Base-by-base conservation (phyloP, 92 coral and sea anemone genomes). In the Virgularia gustaviana region DNA sequence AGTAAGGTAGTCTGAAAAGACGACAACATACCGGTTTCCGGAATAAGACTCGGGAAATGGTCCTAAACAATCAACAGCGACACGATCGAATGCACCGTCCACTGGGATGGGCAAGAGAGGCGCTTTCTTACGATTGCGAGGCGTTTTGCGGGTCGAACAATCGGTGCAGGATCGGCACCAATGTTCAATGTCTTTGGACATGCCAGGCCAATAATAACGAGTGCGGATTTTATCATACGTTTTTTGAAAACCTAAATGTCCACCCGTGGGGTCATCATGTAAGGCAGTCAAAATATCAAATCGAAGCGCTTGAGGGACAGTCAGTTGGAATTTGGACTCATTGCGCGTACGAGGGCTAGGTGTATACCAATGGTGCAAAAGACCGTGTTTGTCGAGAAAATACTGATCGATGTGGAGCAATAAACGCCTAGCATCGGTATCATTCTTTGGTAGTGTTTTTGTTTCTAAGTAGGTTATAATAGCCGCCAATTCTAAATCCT, bases 61-160 rank as follows among this genome's bases (percentile, higher is more conserved):
- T 8, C 91, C 91, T 33, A 84, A n/a, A 44, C 90, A 82, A 49
- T 86, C 85, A 2, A 86, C 78, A 0, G 75, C 85, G 3, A 72
- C 81, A 6, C 87, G 77, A 4, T 80, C 81, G 19, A 76, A 76
- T 16, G 73, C 74, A 13, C 81, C 80, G 13, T 75, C 80, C 0
- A 75, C 80, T 23, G 80, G 70, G 0, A 75, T 54, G 13, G 80
- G 73, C 34, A 75, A 38, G 24, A 75, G 51, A 18, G 80, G 80
- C 12, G 80, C 73, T 0, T 34, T 6, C 1, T 25, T 68, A 0
- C 49, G 36, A 62, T 63, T 63, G 9, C 57, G 66, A 11, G 88
- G 88, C 6, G 68, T 49, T 61, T 83, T 83, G 27, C 70, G 57
- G 78, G 67, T 83, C 12, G 84, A 75, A 49, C 88, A 83, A 30